Percentiles rank a stretch among this genome's conserved stretches.
Conservation (phyloP, 2,797 vertebrate genomes). For the Halcyon smyrnensis region DNA sequence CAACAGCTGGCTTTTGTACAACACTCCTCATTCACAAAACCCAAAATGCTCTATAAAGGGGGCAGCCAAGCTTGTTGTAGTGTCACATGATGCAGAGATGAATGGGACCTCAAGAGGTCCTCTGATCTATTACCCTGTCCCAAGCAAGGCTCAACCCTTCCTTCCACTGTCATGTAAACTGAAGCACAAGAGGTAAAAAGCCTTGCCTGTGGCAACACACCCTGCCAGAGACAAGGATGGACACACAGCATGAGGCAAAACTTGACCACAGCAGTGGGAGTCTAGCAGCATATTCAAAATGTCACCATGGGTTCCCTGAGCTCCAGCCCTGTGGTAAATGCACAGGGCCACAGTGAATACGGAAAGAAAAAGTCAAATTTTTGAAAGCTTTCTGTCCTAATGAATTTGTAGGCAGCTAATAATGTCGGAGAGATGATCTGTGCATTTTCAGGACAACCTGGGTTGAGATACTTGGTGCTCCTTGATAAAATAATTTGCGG, state of each 20-base stretch:
- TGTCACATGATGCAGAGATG: not conserved
- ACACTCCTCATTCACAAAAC: not conserved
- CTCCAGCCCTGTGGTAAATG: not conserved
- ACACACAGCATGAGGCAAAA: not conserved
- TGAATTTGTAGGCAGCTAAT: not conserved
- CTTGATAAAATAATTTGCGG: not conserved
- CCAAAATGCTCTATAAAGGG: not conserved
- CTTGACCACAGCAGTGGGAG: not conserved
- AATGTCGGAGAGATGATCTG: not conserved
- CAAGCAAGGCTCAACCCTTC: not conserved
- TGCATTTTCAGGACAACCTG: not conserved
- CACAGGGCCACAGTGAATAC: not conserved
- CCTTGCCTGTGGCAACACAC: not conserved
- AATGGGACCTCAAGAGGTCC: not conserved
- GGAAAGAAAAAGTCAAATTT: not conserved
- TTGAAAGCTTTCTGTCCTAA: not conserved
- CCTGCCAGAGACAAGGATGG: not conserved
- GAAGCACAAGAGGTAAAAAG: not conserved
- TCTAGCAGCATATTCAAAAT: not conserved
- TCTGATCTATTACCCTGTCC: not conserved
- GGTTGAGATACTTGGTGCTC: not conserved
- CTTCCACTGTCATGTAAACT: not conserved
- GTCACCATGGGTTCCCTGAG: not conserved
- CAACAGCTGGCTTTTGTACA: constrained; percentile 44
- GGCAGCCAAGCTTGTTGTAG: not conserved